phyloP scores from a whole-genome alignment of 2,888 invertebrate species.

The Cheilosia pagana region DNA sequence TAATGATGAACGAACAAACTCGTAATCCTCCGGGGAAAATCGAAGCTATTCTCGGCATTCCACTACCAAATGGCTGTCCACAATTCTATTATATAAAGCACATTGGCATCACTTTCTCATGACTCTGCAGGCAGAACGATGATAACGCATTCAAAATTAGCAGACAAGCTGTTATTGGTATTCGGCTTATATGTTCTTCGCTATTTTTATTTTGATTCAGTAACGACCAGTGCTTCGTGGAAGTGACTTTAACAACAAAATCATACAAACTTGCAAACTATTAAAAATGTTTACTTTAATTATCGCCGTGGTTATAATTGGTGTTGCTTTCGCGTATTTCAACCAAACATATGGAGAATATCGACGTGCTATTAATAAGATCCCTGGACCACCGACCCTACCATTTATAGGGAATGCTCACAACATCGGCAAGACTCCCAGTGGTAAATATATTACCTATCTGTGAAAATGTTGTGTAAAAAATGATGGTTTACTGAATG shows the following conservation, averaged over 20 bases:
- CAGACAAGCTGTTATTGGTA: no score
- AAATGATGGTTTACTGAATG: no score
- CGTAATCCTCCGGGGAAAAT: no score
- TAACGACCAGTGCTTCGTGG: neutral
- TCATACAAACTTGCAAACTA: neutral
- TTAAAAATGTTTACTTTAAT: constrained; percentile 37
- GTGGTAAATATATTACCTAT: constrained; percentile 78
- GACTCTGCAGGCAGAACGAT: neutral
- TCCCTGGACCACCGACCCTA: constrained; percentile 78
- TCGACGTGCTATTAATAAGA: constrained; percentile 76
- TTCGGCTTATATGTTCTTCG: no score
- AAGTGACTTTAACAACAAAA: neutral
- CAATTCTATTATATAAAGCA: neutral
- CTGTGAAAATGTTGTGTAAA: no score
- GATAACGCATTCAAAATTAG: no score
- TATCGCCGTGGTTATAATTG: constrained; percentile 7
- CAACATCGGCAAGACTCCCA: constrained; percentile 78
- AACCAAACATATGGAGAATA: constrained; percentile 74
- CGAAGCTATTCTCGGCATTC: no score
- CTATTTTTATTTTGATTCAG: neutral
- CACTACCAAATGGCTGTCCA: no score
- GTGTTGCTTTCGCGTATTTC: constrained; percentile 72
- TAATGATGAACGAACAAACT: no score
- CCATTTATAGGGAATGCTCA: constrained; percentile 81
- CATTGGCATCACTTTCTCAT: neutral